Conservation (phyloP, 2,888 invertebrate species). For the Ethmia dodecea region DNA sequence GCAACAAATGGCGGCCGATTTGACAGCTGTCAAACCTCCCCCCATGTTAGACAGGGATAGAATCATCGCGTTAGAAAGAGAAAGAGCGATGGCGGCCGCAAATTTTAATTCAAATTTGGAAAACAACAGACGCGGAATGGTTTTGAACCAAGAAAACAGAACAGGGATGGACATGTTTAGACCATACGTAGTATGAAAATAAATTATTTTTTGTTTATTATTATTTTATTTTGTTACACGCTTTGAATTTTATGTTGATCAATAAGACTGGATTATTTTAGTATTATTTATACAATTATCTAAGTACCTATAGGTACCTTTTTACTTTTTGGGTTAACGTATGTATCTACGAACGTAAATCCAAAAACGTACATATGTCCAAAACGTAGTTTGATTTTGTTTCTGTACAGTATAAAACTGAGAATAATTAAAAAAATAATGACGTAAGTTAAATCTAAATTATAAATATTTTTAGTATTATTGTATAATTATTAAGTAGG, state of each 20-base stretch:
- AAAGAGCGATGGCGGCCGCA: constrained; percentile 68
- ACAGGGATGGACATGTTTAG: constrained; percentile 69
- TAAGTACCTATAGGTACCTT: constrained; percentile 18
- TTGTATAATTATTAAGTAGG: too few species aligned
- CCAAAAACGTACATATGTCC: too few species aligned
- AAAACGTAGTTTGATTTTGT: too few species aligned
- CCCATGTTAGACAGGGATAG: constrained; percentile 67
- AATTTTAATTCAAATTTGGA: constrained; percentile 74
- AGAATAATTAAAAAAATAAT: too few species aligned
- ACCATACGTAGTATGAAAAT: constrained; percentile 74
- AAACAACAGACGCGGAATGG: constrained; percentile 64
- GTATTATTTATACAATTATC: too few species aligned
- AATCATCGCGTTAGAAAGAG: constrained; percentile 66
- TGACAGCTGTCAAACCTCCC: constrained; percentile 69
- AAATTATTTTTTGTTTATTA: constrained; percentile 44
- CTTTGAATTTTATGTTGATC: too few species aligned
- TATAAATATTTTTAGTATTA: too few species aligned
- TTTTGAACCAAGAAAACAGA: constrained; percentile 64
- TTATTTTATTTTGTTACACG: constrained; percentile 14
- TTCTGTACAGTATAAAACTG: too few species aligned
- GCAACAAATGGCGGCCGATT: constrained; percentile 44
- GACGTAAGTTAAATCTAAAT: too few species aligned
- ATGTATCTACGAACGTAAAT: too few species aligned
- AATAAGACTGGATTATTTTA: too few species aligned
- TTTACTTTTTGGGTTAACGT: too few species aligned